Evolutionary conservation across 2,113 vertebrate genomes (phyloP), one percentile per base, ranked within the genome.

Genomic region (Oxygymnocypris stewartii): DNA sequence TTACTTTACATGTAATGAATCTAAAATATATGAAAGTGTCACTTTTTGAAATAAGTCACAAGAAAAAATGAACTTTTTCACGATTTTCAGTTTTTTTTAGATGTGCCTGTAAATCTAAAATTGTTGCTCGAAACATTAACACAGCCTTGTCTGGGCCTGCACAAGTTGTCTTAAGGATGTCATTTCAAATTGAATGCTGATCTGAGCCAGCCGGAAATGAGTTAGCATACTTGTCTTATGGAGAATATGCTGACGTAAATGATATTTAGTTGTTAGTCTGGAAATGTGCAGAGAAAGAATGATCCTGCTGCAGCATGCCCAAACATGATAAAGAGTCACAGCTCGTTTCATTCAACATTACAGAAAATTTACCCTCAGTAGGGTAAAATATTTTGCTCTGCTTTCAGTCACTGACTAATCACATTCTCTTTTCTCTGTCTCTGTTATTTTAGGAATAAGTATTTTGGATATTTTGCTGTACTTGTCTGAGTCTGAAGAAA

Each of bases 381-480:
- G 35, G 7, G 37, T 67, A 16, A 65, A 65, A 11, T 7, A 28
- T 57, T 79, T 47, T 51, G 18, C 5, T 42, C 25, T 8, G 40
- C 28, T 78, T 65, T 85, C 18, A 20, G 13, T 20, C 12, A 25
- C 16, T 31, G 28, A 31, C 28, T 78, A 37, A 51, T 18, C 11
- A 3, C 57, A 51, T 35, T 16, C 20, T 13, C 23, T 5, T 63
- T 54, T 84, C 4, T 42, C 20, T 12, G 23, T 6, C 49, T 54
- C 84, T 6, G 25, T 31, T 44, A 31, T 44, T 35, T 82, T 92
- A 99, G 98, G 93, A 82, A 92, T 97, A 88, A 95, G 94, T 10
- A 90, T 98, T 79, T 96, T 93, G 85, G 94, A 96, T 84, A 96
- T 95, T 0, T 88, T 97, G 89, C 95, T 92, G 9, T 95, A 96